Base-by-base conservation (phyloP, 2,888 invertebrate genomes). In the Amaurobius ferox region DNA sequence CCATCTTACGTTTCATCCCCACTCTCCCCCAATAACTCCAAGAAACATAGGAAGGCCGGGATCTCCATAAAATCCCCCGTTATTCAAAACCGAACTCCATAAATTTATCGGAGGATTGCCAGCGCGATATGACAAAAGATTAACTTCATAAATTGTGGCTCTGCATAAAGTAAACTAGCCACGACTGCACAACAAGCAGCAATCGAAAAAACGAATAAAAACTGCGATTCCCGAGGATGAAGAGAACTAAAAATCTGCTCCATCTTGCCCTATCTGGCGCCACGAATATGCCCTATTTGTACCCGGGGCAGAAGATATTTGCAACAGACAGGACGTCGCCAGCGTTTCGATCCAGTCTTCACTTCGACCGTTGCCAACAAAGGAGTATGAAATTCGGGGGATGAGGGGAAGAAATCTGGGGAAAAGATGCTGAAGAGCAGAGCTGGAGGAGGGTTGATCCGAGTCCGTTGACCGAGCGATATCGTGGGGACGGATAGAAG, bases 221-320 rank as follows among this genome's bases (percentile, higher is more conserved):
- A 67, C 67, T 68, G 66, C 67, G 67, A 77, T 77, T 77, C 55
- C 68, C 30, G 23, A 30, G 35, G 28, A 5, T 67, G 35, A 39
- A 67, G 67, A 35, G 67, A 35, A 19, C 48, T 79, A 72, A 73
- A 79, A 79, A 79, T 79, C 79, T 64, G 30, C 71, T 64, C 55
- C 55, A 16, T 16, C 11, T 16, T 44, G 44, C 55, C 23, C 55
- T 55, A 55, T 55, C 55, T 29, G 79, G 79, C 79, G 79, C 79
- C 79, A 67, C 48, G 72, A 71, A 73, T 68, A 73, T 79, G 79
- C 73, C 72, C 79, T 79, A 79, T 79, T 79, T 73, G 79, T 72
- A 73, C 32, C 32, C 30, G 64, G 70, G 71, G n/a, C 40, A 71
- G 40, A 71, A 72, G 79, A 79, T 64, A 66, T 64, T 67, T 66